Evolutionary conservation across 2,888 invertebrate species (phyloP).

Genomic region (Entomobrya multifasciata): DNA sequence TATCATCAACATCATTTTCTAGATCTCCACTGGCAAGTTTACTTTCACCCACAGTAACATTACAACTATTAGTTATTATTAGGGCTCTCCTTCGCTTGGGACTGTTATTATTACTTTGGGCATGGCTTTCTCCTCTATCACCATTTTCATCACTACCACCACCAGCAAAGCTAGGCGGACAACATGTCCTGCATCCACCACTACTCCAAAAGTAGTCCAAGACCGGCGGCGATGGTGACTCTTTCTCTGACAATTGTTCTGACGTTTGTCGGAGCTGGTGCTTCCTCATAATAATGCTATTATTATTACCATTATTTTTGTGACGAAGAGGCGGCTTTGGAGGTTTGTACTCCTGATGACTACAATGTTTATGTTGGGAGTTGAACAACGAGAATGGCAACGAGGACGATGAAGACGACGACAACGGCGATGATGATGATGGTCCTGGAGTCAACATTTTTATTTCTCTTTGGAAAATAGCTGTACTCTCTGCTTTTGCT

Average conservation of each 20-base stretch:
- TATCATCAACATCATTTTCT: too few species aligned
- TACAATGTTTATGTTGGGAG: not conserved
- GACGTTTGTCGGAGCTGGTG: not conserved
- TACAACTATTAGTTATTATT: constrained; percentile 35
- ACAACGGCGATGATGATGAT: constrained; percentile 49
- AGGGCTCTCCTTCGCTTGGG: constrained; percentile 20
- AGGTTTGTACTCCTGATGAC: not conserved
- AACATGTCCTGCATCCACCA: not conserved
- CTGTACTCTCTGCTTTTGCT: not conserved
- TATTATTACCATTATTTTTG: constrained; percentile 33
- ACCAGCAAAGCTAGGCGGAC: not conserved
- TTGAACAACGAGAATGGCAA: not conserved
- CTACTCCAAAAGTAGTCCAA: constrained; percentile 32
- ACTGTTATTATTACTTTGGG: not conserved
- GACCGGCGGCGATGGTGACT: not conserved
- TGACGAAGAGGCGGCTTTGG: constrained; percentile 20
- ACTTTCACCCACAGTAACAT: constrained; percentile 22
- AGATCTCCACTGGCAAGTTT: not conserved
- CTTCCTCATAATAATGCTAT: constrained; percentile 26
- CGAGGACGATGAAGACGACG: not conserved
- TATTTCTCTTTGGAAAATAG: constrained; percentile 49
- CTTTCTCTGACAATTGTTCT: not conserved
- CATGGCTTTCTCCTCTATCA: not conserved
- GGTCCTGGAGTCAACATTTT: constrained; percentile 75
- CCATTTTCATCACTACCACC: not conserved